Evolutionary conservation across 2,797 vertebrate species (phyloP).

Genomic region (Helarctos malayanus): DNA sequence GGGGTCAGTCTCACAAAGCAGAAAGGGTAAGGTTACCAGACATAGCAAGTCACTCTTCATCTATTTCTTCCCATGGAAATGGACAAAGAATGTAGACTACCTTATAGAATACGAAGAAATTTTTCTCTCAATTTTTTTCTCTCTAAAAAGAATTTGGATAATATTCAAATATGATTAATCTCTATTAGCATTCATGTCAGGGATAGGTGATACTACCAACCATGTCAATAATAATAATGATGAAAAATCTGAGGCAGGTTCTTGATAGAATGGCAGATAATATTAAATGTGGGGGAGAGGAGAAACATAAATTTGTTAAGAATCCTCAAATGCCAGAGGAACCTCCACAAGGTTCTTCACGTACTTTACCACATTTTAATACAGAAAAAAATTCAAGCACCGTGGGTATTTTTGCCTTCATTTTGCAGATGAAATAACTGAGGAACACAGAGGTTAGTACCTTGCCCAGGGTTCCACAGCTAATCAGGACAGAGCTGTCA

Average conservation of each 20-base stretch:
- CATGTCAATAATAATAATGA: neutral
- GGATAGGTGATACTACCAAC: neutral
- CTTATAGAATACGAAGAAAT: neutral
- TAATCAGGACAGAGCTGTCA: neutral
- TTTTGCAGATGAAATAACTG: conserved; percentile 48
- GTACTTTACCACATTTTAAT: neutral
- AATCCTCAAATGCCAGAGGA: neutral
- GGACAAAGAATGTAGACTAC: neutral
- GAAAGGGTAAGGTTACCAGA: neutral
- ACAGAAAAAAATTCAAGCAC: neutral
- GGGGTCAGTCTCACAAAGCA: neutral
- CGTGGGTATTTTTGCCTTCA: neutral
- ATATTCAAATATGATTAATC: neutral
- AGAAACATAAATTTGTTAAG: conserved; percentile 6
- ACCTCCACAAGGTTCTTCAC: neutral
- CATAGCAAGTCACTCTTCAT: neutral
- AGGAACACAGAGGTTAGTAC: neutral
- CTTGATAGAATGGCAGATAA: neutral
- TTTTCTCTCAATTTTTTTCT: neutral
- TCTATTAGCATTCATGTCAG: neutral
- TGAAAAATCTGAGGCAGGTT: neutral
- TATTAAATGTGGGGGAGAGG: neutral
- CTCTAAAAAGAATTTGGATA: neutral
- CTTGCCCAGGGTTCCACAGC: neutral
- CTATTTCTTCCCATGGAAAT: neutral